Base-by-base conservation (phyloP, 2,113 vertebrate species). In the Notarius quadriscutis region DNA sequence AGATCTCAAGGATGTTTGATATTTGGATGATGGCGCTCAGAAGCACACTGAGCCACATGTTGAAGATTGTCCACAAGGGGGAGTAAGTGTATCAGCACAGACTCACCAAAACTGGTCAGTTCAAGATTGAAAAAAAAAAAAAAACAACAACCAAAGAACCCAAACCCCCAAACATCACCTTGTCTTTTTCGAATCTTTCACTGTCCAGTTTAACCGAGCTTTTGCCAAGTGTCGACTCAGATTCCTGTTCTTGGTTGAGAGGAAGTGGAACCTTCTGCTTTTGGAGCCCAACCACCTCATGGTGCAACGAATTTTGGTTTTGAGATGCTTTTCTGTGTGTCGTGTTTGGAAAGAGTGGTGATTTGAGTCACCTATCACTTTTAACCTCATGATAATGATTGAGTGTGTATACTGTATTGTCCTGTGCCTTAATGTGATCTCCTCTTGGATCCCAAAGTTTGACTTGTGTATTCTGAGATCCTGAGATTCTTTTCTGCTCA, bases 51-150 rank as follows among this genome's bases (percentile, higher is more conserved):
- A 17, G 50, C 5, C 1, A 12, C 18, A 75, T 51, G 51, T 27
- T 79, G 77, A 55, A 17, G 25, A 30, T 27, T 27, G 77, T 79
- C 77, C 77, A 79, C 51, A 77, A 77, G 74, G 20, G 7, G 74
- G 74, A 4, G 41, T 12, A 1, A 50, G 72, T 22, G 72, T 9
- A 75, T 34, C 15, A 0, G 69, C 14, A 41, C 1, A 18, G 14
- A 27, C 14, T 69, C n/a, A 67, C 65, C 65, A n/a, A 67, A 67
- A 67, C n/a, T 4, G 20, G 22, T 25, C 22, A 63, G 60, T 9
- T 25, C 41, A 41, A 41, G 1, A n/a, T 1, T 14, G 5, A 20
- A 20, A 60, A 60, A 58, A 60, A 58, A 60, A 58, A 57, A 4
- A 57, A 3, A 2, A 18, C 17, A 60, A 60, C 41, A 41, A 41